A percentile compares a stretch with the other conserved stretches of the same genome.
phyloP scores from a whole-genome alignment of 2,888 invertebrate genomes.

The Drosophila mimetica region DNA sequence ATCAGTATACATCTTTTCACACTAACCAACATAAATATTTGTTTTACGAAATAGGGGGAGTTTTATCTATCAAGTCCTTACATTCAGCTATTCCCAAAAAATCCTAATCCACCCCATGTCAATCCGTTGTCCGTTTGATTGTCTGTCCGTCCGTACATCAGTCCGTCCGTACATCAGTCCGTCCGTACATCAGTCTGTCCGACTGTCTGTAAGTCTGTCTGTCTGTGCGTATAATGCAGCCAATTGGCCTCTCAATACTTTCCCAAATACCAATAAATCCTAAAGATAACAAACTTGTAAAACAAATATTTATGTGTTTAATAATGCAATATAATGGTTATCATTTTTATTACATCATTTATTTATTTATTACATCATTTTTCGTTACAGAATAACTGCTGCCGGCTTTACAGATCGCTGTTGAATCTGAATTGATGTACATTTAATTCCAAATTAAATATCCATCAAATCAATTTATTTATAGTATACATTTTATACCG shows the following conservation, averaged over 20 bases:
- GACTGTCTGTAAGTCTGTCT: not conserved
- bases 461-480: not conserved
- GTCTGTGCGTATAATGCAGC: too few species aligned
- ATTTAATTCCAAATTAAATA: not conserved
- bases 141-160: not conserved
- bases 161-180: not conserved
- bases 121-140: not conserved
- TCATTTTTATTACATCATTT: too few species aligned
- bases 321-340: too few species aligned
- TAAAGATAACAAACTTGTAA: not conserved
- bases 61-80: too few species aligned
- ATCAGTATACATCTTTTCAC: not conserved
- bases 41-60: too few species aligned
- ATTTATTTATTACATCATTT: not conserved
- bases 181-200: not conserved
- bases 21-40: too few species aligned
- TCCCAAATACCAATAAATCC: too few species aligned
- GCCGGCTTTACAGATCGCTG: not conserved
- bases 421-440: not conserved
- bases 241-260: not conserved
- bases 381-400: not conserved
- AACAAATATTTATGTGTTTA: too few species aligned
- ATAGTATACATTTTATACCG: too few species aligned
- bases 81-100: too few species aligned
- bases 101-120: not conserved